phyloP scores from a whole-genome alignment of 2,797 vertebrate genomes.

The Microtus agrestis region DNA sequence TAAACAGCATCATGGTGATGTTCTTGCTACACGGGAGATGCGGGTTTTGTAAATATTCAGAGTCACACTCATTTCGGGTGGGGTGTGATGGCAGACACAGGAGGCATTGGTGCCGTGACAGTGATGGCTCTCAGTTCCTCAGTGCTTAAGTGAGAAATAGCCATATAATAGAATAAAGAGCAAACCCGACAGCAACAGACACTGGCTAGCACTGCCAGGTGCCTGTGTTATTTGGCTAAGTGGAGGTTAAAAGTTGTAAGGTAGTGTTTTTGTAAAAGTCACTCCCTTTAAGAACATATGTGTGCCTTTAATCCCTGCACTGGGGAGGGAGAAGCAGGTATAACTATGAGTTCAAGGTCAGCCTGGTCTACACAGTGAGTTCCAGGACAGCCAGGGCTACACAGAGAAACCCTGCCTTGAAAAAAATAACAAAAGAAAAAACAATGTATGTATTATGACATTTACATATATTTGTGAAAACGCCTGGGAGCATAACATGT shows the following conservation, averaged over 20 bases:
- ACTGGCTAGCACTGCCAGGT: neutral
- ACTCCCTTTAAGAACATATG: neutral
- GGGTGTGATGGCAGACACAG: neutral
- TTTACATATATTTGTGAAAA: slow-evolving; percentile 2
- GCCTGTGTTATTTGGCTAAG: neutral
- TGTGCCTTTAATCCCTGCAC: neutral
- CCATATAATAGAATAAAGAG: neutral
- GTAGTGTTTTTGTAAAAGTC: neutral
- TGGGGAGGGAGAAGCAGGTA: neutral
- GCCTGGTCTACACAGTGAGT: neutral
- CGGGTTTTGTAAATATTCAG: neutral
- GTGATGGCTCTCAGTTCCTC: neutral
- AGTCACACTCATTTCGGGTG: neutral
- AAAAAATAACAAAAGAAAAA: neutral
- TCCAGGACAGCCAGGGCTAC: neutral
- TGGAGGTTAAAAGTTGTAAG: neutral
- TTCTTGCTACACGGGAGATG: neutral
- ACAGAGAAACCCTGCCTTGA: neutral
- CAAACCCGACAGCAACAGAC: neutral
- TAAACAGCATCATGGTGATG: neutral
- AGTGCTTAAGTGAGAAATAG: neutral
- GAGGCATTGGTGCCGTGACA: neutral
- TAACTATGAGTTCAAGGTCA: neutral
- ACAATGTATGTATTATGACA: neutral
- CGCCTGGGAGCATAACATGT: neutral